Evolutionary conservation across 2,113 vertebrate genomes (phyloP).

Genomic region (Gadus chalcogrammus): DNA sequence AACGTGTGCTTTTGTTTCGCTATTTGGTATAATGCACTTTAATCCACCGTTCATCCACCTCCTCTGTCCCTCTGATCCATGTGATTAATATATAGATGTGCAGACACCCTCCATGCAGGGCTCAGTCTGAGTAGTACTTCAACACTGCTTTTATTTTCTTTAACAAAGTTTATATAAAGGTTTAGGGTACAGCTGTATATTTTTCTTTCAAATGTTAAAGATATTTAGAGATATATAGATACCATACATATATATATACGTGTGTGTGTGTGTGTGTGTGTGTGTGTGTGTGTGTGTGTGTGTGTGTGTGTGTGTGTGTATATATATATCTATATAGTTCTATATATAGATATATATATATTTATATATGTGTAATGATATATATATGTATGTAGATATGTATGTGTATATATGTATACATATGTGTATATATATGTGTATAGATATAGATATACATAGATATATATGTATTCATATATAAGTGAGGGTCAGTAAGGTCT

Average conservation of each 20-base stretch:
- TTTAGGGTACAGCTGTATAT: slow-evolving; percentile 54
- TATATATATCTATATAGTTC: too few species aligned
- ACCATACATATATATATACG: too few species aligned
- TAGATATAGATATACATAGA: slow-evolving; percentile 20
- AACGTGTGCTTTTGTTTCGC: slow-evolving; percentile 59
- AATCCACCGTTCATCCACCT: slow-evolving; percentile 57
- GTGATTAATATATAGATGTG: slow-evolving; percentile 35
- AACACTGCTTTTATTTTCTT: slow-evolving; percentile 54
- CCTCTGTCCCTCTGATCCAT: slow-evolving; percentile 48
- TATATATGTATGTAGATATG: too few species aligned
- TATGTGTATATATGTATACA: too few species aligned
- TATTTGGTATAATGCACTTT: slow-evolving; percentile 71
- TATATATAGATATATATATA: not conserved
- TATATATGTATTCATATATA: not conserved
- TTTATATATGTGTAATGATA: too few species aligned
- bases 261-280: too few species aligned
- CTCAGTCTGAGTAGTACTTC: slow-evolving; percentile 55
- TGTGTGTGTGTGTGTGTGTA: too few species aligned
- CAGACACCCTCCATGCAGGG: slow-evolving; percentile 65
- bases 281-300: too few species aligned
- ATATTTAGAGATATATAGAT: not conserved
- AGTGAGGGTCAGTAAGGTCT: slow-evolving; percentile 51
- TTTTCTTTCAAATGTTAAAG: slow-evolving; percentile 59
- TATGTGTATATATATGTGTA: too few species aligned
- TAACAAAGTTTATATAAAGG: slow-evolving; percentile 10